These are phyloP conservation scores for Argynnis bischoffii DNA, from an alignment of 2,888 invertebrate genomes.

Conservation along the genomic window DNA sequence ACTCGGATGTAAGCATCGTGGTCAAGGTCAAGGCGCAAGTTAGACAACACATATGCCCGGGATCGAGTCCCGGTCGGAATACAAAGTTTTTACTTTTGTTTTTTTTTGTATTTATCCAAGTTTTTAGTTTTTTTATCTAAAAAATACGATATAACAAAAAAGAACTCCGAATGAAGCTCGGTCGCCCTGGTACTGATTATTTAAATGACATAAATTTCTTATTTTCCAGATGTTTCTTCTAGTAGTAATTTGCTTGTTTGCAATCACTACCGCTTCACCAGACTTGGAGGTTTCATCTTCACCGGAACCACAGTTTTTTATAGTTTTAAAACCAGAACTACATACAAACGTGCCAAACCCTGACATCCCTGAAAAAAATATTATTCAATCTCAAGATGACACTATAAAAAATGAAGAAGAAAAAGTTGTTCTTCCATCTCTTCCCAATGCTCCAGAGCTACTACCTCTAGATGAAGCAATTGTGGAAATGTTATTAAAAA, in stretches of 20 bases:
- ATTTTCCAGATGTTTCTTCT: conserved; percentile 6
- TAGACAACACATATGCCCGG: no score
- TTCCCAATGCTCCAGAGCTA: background rate
- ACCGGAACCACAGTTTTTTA: background rate
- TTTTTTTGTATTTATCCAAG: no score
- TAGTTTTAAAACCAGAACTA: no score
- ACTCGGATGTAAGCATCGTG: no score
- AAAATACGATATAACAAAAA: no score
- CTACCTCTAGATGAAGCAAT: conserved; percentile 3
- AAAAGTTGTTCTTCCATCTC: background rate
- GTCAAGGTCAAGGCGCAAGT: no score
- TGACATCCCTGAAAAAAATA: background rate
- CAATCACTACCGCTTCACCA: background rate
- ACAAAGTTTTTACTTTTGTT: no score
- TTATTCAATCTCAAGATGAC: background rate
- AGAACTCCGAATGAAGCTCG: no score
- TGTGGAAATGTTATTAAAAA: background rate
- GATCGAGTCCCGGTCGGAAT: no score
- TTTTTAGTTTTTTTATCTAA: no score
- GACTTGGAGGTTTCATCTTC: background rate
- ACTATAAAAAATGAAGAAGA: background rate
- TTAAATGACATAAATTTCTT: background rate
- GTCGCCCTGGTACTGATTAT: background rate
- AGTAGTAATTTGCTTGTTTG: background rate
- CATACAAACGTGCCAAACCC: background rate